Evolutionary conservation across 2,113 vertebrate species (phyloP).

Genomic region (Salvator merianae): DNA sequence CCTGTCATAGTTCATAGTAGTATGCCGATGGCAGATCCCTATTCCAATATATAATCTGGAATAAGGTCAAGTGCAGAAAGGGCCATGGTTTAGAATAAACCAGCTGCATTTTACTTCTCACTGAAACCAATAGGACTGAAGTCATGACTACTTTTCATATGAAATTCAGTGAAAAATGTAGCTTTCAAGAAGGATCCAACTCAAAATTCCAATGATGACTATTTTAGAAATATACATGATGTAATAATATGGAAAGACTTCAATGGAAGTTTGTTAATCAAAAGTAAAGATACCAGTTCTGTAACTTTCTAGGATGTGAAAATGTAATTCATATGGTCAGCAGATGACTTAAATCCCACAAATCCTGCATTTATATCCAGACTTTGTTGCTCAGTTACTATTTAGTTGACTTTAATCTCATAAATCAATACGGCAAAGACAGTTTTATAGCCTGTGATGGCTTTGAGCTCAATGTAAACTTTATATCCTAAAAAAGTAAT

Average conservation of each 20-base stretch:
- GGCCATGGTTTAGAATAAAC: background rate
- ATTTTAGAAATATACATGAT: background rate
- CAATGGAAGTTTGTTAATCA: background rate
- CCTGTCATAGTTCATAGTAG: too few relatives aligned
- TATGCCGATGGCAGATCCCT: too few relatives aligned
- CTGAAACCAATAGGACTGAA: background rate
- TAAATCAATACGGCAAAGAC: constrained; percentile 34
- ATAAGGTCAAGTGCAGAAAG: too few relatives aligned
- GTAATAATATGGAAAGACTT: background rate
- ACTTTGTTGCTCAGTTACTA: constrained; percentile 5
- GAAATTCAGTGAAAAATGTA: background rate
- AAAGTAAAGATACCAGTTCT: background rate
- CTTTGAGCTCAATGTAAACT: constrained; percentile 37
- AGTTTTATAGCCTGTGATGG: constrained; percentile 19
- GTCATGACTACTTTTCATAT: background rate
- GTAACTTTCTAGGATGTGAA: background rate
- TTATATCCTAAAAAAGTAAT: constrained; percentile 40
- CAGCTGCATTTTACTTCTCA: background rate
- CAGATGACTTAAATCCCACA: constrained; percentile 11
- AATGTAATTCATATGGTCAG: constrained; percentile 13
- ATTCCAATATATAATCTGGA: too few relatives aligned
- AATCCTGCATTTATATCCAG: constrained; percentile 9
- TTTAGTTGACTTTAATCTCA: constrained; percentile 24
- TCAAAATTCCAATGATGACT: background rate
- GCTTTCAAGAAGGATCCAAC: background rate